Percentiles rank a stretch among this genome's conserved stretches.
phyloP scores from a whole-genome alignment of 2,888 invertebrate species.

The Cosmorhoe ocellata region DNA sequence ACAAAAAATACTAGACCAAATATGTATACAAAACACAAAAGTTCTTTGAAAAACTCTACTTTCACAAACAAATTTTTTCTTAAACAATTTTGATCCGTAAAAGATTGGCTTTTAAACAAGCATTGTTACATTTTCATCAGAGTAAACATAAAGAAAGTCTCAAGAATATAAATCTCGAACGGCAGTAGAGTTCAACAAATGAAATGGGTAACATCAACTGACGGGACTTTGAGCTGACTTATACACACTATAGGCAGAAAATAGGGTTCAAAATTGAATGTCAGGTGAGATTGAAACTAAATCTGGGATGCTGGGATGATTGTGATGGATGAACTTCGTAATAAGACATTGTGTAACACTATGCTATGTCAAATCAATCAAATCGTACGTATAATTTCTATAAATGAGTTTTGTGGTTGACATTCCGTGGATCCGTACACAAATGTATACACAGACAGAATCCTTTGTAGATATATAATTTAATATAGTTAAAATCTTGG shows the following conservation, averaged over 20 bases:
- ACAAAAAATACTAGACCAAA: no score
- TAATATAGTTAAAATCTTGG: no score
- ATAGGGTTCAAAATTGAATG: conserved; percentile 20
- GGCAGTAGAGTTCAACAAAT: conserved; percentile 28
- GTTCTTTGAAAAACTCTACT: neutral
- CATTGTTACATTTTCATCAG: conserved; percentile 24
- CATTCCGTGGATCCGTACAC: no score
- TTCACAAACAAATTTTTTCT: neutral
- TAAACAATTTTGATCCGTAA: conserved; percentile 11
- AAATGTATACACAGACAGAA: conserved; percentile 5
- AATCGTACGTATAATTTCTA: conserved; percentile 20
- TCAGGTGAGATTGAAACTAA: conserved; percentile 15
- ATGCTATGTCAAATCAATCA: no score
- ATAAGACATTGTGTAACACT: conserved; percentile 31
- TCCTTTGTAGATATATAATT: conserved; percentile 1
- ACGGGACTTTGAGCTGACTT: conserved; percentile 6
- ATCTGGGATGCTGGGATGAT: conserved; percentile 19
- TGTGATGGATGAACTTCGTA: conserved; percentile 39
- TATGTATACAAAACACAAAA: no score
- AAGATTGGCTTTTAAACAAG: conserved; percentile 18
- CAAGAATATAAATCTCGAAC: conserved; percentile 22
- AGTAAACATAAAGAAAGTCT: conserved; percentile 12
- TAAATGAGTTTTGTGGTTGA: conserved; percentile 18
- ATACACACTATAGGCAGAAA: conserved; percentile 1
- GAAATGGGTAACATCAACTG: conserved; percentile 31